Conservation (phyloP, 2,797 vertebrate genomes). For the Parambassis ranga region DNA sequence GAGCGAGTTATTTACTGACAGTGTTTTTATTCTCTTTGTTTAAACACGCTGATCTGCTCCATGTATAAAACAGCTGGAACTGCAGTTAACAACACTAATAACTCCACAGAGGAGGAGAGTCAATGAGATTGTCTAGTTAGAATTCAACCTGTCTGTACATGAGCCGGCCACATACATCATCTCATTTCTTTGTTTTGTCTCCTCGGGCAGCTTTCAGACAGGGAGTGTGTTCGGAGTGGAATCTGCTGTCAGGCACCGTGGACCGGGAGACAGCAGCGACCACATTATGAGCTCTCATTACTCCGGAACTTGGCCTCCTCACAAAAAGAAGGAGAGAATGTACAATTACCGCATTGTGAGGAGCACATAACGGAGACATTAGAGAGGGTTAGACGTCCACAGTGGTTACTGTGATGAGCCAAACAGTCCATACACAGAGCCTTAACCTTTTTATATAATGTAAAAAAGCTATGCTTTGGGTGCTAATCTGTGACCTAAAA, state of each 20-base stretch:
- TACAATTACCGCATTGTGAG: slow-evolving; percentile 10
- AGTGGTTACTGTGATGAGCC: background rate
- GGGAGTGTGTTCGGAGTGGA: slow-evolving; percentile 13
- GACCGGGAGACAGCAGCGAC: background rate
- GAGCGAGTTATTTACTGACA: background rate
- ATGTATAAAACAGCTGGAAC: slow-evolving; percentile 30
- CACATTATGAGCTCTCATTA: slow-evolving; percentile 31
- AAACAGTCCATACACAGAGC: background rate
- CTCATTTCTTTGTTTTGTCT: slow-evolving; percentile 9
- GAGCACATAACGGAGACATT: background rate
- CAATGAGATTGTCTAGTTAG: background rate
- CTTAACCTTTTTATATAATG: no score
- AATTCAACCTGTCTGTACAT: background rate
- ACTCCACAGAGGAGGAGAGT: background rate
- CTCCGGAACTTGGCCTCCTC: background rate
- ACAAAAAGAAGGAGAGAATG: background rate
- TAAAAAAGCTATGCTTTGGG: no score
- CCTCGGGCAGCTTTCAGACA: slow-evolving; percentile 5
- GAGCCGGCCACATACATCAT: slow-evolving; percentile 8
- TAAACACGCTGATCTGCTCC: slow-evolving; percentile 18
- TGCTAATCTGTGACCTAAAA: no score
- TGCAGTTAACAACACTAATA: slow-evolving; percentile 27
- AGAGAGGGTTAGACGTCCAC: background rate
- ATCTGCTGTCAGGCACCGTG: slow-evolving; percentile 17
- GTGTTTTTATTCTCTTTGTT: slow-evolving; percentile 12